Percentiles rank a stretch among this genome's conserved stretches.
phyloP scores from a whole-genome alignment of 2,797 vertebrate genomes.

The Tokudaia muenninki region DNA sequence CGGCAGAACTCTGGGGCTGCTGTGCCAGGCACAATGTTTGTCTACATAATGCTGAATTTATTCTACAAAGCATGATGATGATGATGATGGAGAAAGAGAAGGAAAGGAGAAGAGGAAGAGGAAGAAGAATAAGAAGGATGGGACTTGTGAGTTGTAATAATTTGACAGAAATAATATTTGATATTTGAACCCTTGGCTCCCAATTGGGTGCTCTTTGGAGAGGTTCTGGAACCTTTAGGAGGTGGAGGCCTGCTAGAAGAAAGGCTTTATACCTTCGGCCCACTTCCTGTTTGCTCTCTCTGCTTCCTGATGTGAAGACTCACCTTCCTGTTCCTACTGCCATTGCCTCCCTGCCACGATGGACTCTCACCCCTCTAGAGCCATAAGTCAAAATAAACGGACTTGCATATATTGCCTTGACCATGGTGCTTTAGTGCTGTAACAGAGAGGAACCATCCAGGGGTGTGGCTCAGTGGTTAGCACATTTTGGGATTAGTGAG shows the following conservation, averaged over 20 bases:
- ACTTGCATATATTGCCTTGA: not conserved
- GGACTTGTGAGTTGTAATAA: not conserved
- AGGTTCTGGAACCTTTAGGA: not conserved
- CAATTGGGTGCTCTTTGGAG: not conserved
- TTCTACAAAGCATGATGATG: not conserved
- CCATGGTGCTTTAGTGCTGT: not conserved
- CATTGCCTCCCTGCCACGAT: not conserved
- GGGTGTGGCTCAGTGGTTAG: not conserved
- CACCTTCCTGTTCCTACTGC: not conserved
- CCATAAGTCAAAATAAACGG: not conserved
- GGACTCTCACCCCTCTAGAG: not conserved
- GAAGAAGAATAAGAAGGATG: not conserved
- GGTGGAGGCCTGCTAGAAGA: not conserved
- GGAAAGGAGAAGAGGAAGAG: not conserved
- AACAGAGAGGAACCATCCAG: not conserved
- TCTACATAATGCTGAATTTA: conserved; percentile 25
- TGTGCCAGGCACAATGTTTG: not conserved
- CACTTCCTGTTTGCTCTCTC: not conserved
- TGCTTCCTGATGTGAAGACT: not conserved
- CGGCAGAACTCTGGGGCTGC: not conserved
- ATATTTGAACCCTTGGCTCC: not conserved
- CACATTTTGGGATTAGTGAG: not conserved
- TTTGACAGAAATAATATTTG: not conserved
- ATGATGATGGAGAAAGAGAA: not conserved
- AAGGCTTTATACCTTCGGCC: not conserved